Conservation (phyloP, 2,113 vertebrate species). For the Oncorhynchus keta region DNA sequence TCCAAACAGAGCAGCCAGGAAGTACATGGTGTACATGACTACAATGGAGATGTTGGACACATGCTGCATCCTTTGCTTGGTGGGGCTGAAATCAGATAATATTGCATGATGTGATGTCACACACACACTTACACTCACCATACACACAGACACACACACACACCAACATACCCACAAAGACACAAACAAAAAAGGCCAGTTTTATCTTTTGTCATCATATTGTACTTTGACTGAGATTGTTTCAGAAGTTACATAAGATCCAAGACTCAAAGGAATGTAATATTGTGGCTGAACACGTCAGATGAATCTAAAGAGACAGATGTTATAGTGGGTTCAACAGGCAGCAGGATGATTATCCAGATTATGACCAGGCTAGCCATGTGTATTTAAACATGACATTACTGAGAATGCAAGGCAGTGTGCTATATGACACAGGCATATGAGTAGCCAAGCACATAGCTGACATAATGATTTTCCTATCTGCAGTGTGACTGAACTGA, state of each 20-base stretch:
- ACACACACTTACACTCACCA: slow-evolving; percentile 8
- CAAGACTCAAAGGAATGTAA: too few species aligned
- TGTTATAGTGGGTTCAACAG: slow-evolving; percentile 21
- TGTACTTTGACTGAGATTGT: neutral
- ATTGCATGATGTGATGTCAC: slow-evolving; percentile 42
- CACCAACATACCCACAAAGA: slow-evolving; percentile 9
- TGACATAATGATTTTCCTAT: slow-evolving; percentile 31
- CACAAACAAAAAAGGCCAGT: slow-evolving; percentile 2
- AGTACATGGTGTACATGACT: slow-evolving; percentile 99
- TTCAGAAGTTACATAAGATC: too few species aligned
- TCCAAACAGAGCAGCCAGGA: slow-evolving; percentile 97
- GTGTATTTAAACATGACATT: slow-evolving; percentile 39
- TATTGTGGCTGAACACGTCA: too few species aligned
- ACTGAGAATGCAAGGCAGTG: slow-evolving; percentile 39
- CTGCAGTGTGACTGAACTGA: slow-evolving; percentile 21
- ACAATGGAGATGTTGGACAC: slow-evolving; percentile 96
- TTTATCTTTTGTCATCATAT: neutral
- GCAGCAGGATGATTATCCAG: slow-evolving; percentile 32
- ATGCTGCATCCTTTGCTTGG: slow-evolving; percentile 95
- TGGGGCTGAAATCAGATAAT: slow-evolving; percentile 80
- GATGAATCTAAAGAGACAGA: slow-evolving; percentile 9
- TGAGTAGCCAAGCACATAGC: slow-evolving; percentile 51
- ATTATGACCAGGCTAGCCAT: slow-evolving; percentile 15
- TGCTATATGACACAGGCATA: slow-evolving; percentile 44
- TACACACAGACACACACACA: neutral